Base-by-base conservation (phyloP, 1,140 invertebrate species). In the Coenobita brevimanus region DNA sequence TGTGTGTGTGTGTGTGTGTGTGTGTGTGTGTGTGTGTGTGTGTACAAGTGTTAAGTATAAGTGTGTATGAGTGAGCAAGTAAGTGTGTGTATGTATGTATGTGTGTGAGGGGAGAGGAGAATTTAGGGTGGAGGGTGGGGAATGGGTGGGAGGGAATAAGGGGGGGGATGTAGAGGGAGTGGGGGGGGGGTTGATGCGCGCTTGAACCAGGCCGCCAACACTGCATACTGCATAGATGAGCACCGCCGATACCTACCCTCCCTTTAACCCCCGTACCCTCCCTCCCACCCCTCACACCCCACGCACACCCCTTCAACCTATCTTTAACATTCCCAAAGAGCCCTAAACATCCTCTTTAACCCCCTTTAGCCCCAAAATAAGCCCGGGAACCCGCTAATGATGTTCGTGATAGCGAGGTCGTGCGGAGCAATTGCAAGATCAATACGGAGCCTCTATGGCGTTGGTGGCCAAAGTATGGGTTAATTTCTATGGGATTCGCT, bases 351-450 rank as follows among this genome's bases (percentile, higher is more conserved):
- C n/a, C n/a, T n/a, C n/a, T n/a, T n/a, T n/a, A n/a, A n/a, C n/a
- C n/a, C n/a, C n/a, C n/a, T n/a, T n/a, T n/a, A n/a, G n/a, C n/a
- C n/a, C n/a, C n/a, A n/a, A n/a, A n/a, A 33, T 3, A 30, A 30
- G 27, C 67, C 36, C 36, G 67, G 33, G 36, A 50, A 79, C 43
- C 73, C 15, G 36, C 36, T 76, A 15, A 54, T 79, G 30, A 79
- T 8, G 75, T 33, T 24, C 75, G 3, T 54, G 10, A 27, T 83
- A 83, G 24, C 67, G 81, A 50, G 67, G 81, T 57, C 38, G 30
- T 43, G 67, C 54, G 54, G 38, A 54, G 81, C 81, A 73, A 83
- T 83, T 73, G 43, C 81, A 73, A 73, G 81, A 83, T 83, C 81
- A 83, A 83, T 83, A 83, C 67, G 10, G 81, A 73, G 43, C 43